phyloP scores from a whole-genome alignment of 1,140 invertebrate genomes.

The Trichonephila clavipes region DNA sequence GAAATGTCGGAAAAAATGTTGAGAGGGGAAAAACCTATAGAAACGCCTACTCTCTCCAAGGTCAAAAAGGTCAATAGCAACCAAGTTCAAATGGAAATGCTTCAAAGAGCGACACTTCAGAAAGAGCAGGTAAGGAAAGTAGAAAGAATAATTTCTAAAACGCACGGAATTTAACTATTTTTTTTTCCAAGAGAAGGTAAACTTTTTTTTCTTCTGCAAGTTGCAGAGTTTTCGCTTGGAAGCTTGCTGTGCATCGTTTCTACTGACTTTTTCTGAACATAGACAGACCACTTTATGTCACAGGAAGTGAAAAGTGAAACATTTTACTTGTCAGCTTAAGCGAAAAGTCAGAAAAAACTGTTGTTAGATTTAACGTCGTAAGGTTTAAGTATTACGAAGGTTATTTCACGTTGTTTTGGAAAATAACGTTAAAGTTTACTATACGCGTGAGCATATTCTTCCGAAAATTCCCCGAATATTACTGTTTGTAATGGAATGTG shows the following conservation, averaged over 20 bases:
- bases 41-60: slow-evolving; percentile 39
- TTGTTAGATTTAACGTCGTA: background rate
- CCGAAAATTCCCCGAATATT: background rate
- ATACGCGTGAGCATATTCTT: background rate
- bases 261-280: background rate
- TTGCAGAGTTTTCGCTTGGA: background rate
- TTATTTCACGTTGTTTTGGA: background rate
- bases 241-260: slow-evolving; percentile 36
- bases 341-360: background rate
- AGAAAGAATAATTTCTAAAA: slow-evolving; percentile 40
- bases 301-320: slow-evolving; percentile 27
- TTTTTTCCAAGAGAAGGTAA: background rate
- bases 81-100: slow-evolving; percentile 2
- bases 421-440: background rate
- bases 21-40: background rate
- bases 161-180: background rate
- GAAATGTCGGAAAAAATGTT: slow-evolving; percentile 9
- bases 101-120: background rate
- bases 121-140: background rate
- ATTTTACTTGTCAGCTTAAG: slow-evolving; percentile 49
- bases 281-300: slow-evolving; percentile 44
- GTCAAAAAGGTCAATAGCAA: slow-evolving; percentile 48
- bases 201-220: background rate
- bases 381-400: background rate
- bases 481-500: background rate